A percentile compares a stretch with the other conserved stretches of the same genome.
Conservation (phyloP, 2,888 invertebrate species). For the Agelastica alni region DNA sequence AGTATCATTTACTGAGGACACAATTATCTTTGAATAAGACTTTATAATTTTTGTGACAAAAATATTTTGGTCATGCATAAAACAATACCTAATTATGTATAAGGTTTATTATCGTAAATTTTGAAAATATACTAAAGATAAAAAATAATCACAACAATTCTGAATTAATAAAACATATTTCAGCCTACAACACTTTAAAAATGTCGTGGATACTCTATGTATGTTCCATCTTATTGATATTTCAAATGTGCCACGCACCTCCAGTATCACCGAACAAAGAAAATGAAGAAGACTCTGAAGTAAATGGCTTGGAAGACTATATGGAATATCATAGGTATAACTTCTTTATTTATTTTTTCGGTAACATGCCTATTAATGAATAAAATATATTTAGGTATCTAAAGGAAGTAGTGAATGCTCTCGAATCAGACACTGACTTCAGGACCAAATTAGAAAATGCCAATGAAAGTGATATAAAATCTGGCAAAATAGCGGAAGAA, state of each 20-base stretch:
- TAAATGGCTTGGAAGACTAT: constrained; percentile 55
- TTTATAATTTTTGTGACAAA: too few relatives aligned
- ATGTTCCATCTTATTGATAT: constrained; percentile 17
- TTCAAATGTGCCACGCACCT: constrained; percentile 56
- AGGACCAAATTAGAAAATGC: constrained; percentile 80
- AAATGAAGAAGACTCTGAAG: constrained; percentile 47
- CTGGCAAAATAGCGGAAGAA: constrained; percentile 89
- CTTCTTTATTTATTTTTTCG: not conserved
- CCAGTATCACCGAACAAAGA: constrained; percentile 55
- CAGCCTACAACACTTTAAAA: not conserved
- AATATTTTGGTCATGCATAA: too few relatives aligned
- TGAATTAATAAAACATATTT: too few relatives aligned
- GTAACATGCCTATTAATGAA: not conserved
- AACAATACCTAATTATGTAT: too few relatives aligned
- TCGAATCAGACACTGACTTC: constrained; percentile 89
- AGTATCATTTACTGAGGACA: too few relatives aligned
- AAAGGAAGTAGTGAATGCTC: constrained; percentile 83
- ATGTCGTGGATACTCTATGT: constrained; percentile 14
- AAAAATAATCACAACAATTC: too few relatives aligned
- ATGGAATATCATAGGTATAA: constrained; percentile 83
- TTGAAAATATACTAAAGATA: too few relatives aligned
- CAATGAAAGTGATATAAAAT: constrained; percentile 79
- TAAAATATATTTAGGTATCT: constrained; percentile 76
- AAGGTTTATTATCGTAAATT: too few relatives aligned
- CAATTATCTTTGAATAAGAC: too few relatives aligned